Percentiles rank a stretch among this genome's conserved stretches.
Conservation (phyloP, 2,888 invertebrate species). For the Pherbina coryleti region DNA sequence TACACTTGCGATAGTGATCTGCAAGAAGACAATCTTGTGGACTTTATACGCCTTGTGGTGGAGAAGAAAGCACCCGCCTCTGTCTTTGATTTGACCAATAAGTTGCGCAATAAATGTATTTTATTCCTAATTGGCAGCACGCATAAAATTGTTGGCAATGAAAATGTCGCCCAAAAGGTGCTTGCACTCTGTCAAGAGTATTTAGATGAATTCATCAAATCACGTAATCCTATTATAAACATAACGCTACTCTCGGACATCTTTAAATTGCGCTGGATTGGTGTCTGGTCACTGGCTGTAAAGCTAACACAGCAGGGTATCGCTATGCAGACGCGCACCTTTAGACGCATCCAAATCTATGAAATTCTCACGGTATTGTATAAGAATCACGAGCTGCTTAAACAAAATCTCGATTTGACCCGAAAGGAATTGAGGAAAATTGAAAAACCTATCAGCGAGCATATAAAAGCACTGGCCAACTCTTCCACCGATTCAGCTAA, state of each 20-base stretch:
- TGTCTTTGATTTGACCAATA: slow-evolving; percentile 54
- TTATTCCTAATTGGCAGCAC: slow-evolving; percentile 56
- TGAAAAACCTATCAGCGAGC: slow-evolving; percentile 50
- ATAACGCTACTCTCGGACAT: slow-evolving; percentile 77
- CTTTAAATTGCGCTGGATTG: slow-evolving; percentile 77
- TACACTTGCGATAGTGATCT: slow-evolving; percentile 52
- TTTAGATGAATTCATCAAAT: slow-evolving; percentile 58
- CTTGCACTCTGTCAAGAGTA: slow-evolving; percentile 53
- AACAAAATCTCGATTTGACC: slow-evolving; percentile 47
- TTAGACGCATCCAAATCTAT: slow-evolving; percentile 77
- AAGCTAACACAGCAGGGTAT: slow-evolving; percentile 75
- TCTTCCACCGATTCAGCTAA: slow-evolving; percentile 26
- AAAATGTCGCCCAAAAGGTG: slow-evolving; percentile 44
- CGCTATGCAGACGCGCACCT: slow-evolving; percentile 74
- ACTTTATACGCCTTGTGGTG: slow-evolving; percentile 56
- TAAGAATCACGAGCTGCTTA: slow-evolving; percentile 69
- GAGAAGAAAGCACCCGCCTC: slow-evolving; percentile 57
- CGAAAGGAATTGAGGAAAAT: slow-evolving; percentile 52
- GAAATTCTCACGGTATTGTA: slow-evolving; percentile 78
- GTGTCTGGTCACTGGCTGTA: slow-evolving; percentile 74
- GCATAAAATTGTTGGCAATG: slow-evolving; percentile 43
- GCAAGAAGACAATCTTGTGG: slow-evolving; percentile 54
- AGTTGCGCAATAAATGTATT: slow-evolving; percentile 57
- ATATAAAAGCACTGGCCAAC: slow-evolving; percentile 47
- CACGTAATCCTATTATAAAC: slow-evolving; percentile 70